Base-by-base conservation (phyloP, 2,888 invertebrate species). In the Leistus spinibarbis region DNA sequence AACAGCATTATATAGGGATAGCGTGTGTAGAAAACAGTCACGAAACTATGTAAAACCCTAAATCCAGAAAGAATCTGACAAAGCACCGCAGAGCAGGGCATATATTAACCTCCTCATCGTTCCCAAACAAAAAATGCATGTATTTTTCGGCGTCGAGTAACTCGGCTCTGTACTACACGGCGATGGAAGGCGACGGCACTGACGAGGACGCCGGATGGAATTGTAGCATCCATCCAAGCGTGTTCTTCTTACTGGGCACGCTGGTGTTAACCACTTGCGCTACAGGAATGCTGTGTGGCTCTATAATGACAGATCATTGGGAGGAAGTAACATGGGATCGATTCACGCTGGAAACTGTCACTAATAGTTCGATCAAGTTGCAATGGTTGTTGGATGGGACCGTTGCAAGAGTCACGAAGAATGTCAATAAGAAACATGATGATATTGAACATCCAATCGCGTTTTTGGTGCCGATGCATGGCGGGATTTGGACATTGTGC, bases 261-360 rank as follows among this genome's bases (percentile, higher is more conserved):
- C 84, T 91, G 82, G 88, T 91, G 82, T 88, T 92, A 87, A 93
- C 90, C 81, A 91, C 91, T 72, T 91, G 92, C 81, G 93, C 93
- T 27, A 94, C 95, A 67, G 92, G 92, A 40, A 91, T 95, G 91
- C 86, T 95, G 56, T 94, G 94, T 83, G 92, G 92, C 2, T 93
- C 95, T 78, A 93, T 96, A 83, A 94, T 95, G 92, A 95, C 95
- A 76, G 94, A 95, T 83, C 94, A 95, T 84, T 96, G 96, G 95
- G 96, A 96, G 86, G 92, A 94, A 83, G 93, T 96, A 78, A 89
- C 89, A 76, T 96, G 95, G 94, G 92, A 95, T 84, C 88, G 88
- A 54, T 86, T 87, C 0, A 88, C 88, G 53, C 86, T 93, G 24
- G 87, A 88, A 16, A 67, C 76, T 4, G 87, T 90, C 56, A 88